Evolutionary conservation across 1,140 invertebrate genomes (phyloP).

Genomic region (Carposina sasakii): DNA sequence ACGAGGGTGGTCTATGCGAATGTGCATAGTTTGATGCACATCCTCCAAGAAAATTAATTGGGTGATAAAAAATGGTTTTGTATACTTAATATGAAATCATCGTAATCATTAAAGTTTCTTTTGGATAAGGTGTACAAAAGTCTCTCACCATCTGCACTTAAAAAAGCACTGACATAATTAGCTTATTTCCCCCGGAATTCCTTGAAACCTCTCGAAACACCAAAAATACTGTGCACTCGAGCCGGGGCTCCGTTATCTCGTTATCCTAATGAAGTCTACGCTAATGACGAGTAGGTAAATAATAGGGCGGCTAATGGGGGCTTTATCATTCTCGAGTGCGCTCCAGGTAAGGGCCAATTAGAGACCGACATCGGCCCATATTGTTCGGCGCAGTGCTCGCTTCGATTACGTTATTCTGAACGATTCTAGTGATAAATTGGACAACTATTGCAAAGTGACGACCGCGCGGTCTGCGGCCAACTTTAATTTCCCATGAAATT

Average conservation of each 20-base stretch:
- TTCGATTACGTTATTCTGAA: conserved; percentile 70
- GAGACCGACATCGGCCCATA: conserved; percentile 69
- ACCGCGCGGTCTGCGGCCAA: conserved; percentile 51
- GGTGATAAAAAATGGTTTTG: too few species aligned
- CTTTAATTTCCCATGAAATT: conserved; percentile 60
- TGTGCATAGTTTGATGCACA: too few species aligned
- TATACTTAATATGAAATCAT: too few species aligned
- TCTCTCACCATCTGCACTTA: too few species aligned
- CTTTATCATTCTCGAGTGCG: conserved; percentile 72
- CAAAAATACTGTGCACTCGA: conserved; percentile 56
- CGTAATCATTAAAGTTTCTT: too few species aligned
- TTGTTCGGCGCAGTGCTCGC: conserved; percentile 66
- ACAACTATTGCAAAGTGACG: conserved; percentile 67
- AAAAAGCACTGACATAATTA: conserved; percentile 55
- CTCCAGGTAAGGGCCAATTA: conserved; percentile 72
- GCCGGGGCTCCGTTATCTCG: conserved; percentile 66
- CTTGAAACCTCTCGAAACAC: conserved; percentile 56
- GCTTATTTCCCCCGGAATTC: conserved; percentile 40
- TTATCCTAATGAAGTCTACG: conserved; percentile 73
- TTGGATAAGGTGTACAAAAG: too few species aligned
- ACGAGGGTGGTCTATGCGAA: conserved; percentile 37
- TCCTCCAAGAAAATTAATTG: too few species aligned
- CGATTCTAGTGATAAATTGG: conserved; percentile 69
- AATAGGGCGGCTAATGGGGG: conserved; percentile 71
- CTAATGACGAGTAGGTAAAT: conserved; percentile 73